Evolutionary conservation across 2,797 vertebrate species (phyloP).

Genomic region (Denticeps clupeoides): DNA sequence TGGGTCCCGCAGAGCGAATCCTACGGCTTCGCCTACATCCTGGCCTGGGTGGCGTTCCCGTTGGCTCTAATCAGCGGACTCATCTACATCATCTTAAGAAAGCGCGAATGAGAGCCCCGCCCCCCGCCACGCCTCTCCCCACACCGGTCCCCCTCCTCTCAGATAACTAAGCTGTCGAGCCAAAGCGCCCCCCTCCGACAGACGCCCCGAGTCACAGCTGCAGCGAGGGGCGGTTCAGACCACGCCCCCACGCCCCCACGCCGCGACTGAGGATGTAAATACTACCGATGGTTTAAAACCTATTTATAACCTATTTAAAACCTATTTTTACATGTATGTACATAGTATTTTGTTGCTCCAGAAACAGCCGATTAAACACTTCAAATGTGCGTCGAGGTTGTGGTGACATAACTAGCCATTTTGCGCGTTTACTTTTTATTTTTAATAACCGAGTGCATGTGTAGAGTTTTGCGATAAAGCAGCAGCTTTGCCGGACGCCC

Average conservation of each 20-base stretch:
- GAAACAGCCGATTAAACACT: constrained; percentile 74
- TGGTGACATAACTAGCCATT: constrained; percentile 57
- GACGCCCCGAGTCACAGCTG: constrained; percentile 19
- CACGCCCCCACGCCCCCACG: constrained; percentile 18
- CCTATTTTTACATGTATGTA: constrained; percentile 99
- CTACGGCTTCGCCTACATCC: constrained; percentile 86
- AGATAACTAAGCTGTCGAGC: constrained; percentile 17
- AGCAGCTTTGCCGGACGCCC: too few relatives aligned
- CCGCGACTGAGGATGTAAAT: constrained; percentile 87
- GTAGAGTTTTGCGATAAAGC: constrained; percentile 40
- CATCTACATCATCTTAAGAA: constrained; percentile 89
- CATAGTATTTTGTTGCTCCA: constrained; percentile 94
- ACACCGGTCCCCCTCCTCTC: constrained; percentile 20
- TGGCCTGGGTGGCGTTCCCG: constrained; percentile 92
- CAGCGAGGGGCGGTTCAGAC: constrained; percentile 13
- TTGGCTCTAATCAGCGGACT: constrained; percentile 83
- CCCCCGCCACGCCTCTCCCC: background rate
- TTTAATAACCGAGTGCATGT: constrained; percentile 57
- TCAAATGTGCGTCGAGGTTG: constrained; percentile 68
- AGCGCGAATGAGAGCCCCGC: constrained; percentile 70
- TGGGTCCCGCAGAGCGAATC: constrained; percentile 52
- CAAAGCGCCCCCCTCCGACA: constrained; percentile 23
- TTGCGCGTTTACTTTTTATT: constrained; percentile 49
- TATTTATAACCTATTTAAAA: constrained; percentile 99
- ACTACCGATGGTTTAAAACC: constrained; percentile 99